Conservation (phyloP, 2,113 vertebrate species). For the Laticauda colubrina region DNA sequence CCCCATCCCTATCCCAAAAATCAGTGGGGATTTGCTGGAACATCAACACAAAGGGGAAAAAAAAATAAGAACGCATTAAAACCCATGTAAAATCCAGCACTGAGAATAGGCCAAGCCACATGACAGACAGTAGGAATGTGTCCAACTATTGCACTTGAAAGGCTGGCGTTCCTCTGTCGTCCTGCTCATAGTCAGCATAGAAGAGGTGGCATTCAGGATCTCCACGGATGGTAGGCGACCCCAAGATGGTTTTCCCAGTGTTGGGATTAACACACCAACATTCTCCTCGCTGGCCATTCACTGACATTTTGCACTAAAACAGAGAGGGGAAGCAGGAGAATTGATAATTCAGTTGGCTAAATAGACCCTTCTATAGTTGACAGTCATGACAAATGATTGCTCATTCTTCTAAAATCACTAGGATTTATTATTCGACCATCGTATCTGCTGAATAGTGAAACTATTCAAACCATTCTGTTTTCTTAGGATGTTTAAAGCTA, state of each 20-base stretch:
- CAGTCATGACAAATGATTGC: not conserved
- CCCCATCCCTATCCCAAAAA: not conserved
- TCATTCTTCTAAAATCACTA: not conserved
- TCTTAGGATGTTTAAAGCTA: not conserved
- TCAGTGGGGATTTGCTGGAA: constrained; percentile 64
- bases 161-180: constrained; percentile 69
- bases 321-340: constrained; percentile 1
- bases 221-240: constrained; percentile 83
- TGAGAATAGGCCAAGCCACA: constrained; percentile 37
- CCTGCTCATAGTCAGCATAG: constrained; percentile 78
- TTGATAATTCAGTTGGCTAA: not conserved
- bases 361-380: not conserved
- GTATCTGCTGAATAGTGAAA: not conserved
- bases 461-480: not conserved
- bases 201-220: constrained; percentile 92
- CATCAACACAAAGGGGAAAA: constrained; percentile 49
- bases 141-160: constrained; percentile 65
- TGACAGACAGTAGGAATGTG: constrained; percentile 45
- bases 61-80: constrained; percentile 53
- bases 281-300: constrained; percentile 92
- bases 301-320: constrained; percentile 94
- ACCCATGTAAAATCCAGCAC: constrained; percentile 65
- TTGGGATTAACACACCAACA: constrained; percentile 95
- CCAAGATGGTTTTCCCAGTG: constrained; percentile 83
- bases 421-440: not conserved